Evolutionary conservation across 1,140 invertebrate genomes (phyloP).

Genomic region (Pteromalus puparum): DNA sequence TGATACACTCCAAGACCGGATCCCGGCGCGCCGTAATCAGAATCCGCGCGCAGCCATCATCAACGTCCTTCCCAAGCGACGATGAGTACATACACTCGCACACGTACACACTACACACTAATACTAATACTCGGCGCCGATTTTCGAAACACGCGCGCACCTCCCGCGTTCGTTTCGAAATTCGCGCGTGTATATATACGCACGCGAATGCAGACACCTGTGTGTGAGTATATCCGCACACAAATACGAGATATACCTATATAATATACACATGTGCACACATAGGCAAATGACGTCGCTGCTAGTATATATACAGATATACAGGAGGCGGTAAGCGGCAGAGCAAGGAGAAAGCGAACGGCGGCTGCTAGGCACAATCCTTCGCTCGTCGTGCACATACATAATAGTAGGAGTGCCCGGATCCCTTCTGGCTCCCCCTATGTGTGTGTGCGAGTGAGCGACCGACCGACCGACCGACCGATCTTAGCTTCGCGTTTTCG

Average conservation of each 20-base stretch:
- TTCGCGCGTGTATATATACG: background rate
- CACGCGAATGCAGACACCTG: background rate
- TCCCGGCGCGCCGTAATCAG: too few species aligned
- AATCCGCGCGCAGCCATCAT: background rate
- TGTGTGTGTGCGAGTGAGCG: background rate
- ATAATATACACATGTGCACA: too few species aligned
- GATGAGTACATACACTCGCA: background rate
- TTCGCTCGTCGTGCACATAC: slow-evolving; percentile 47
- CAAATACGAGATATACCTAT: background rate
- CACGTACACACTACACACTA: background rate
- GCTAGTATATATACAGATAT: background rate
- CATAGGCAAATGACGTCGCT: slow-evolving; percentile 11
- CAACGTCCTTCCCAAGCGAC: slow-evolving; percentile 22
- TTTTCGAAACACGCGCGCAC: slow-evolving; percentile 15
- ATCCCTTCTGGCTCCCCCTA: slow-evolving; percentile 37
- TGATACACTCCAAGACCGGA: too few species aligned
- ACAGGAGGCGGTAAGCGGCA: background rate
- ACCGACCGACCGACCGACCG: background rate
- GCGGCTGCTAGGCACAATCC: background rate
- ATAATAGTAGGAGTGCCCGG: slow-evolving; percentile 55
- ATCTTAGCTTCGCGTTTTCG: too few species aligned
- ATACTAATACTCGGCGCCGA: background rate
- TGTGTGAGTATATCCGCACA: too few species aligned
- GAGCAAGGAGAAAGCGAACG: slow-evolving; percentile 50
- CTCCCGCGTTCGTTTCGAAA: slow-evolving; percentile 23